Percentiles rank a stretch among this genome's conserved stretches.
Conservation (phyloP, 1,140 invertebrate species). For the Sitobion miscanthi region DNA sequence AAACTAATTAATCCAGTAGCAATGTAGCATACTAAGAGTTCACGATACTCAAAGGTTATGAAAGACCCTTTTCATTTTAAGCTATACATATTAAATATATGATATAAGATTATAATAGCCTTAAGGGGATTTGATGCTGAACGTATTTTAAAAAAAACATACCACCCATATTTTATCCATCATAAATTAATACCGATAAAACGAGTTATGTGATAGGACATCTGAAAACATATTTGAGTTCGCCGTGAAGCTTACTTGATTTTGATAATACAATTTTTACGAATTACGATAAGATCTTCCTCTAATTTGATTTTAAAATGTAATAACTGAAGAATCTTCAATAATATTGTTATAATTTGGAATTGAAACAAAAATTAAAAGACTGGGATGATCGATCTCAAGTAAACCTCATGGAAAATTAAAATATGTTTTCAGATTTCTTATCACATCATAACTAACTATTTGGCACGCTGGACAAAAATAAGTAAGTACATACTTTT, state of each 20-base stretch:
- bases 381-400: background rate
- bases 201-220: background rate
- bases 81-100: background rate
- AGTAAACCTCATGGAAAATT: too few relatives aligned
- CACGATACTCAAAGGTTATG: background rate
- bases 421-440: too few relatives aligned
- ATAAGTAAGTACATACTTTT: too few relatives aligned
- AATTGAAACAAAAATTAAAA: background rate
- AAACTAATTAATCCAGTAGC: constrained; percentile 28
- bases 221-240: background rate
- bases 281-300: background rate
- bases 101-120: background rate
- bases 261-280: background rate
- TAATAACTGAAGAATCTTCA: background rate
- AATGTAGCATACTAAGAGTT: background rate
- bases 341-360: background rate
- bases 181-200: too few relatives aligned
- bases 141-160: background rate
- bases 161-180: background rate
- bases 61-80: background rate
- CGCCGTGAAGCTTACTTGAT: background rate
- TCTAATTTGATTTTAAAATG: background rate
- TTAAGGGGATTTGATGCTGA: background rate
- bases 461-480: too few relatives aligned
- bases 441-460: too few relatives aligned